Evolutionary conservation across 2,797 vertebrate species (phyloP).

Genomic region (Urophycis tenuis): DNA sequence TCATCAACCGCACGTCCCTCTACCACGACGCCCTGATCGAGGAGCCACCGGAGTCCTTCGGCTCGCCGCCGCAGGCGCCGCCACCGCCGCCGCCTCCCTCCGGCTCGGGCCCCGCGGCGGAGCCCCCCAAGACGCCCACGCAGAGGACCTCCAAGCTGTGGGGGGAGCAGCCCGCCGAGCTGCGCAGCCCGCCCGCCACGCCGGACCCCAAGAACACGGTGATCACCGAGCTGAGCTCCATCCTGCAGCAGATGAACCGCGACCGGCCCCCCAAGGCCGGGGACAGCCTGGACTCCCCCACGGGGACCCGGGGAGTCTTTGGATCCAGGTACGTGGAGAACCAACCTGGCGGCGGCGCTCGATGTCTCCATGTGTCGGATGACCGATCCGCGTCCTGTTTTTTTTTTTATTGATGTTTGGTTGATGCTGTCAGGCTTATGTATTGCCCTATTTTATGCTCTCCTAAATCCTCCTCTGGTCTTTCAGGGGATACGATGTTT

Average conservation of each 20-base stretch:
- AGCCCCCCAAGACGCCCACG: slow-evolving; percentile 74
- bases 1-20: slow-evolving; percentile 88
- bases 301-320: slow-evolving; percentile 77
- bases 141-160: slow-evolving; percentile 92
- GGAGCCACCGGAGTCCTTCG: slow-evolving; percentile 82
- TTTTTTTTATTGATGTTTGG: background rate
- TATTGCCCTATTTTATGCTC: background rate
- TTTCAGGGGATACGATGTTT: background rate
- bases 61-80: slow-evolving; percentile 75
- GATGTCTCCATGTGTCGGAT: background rate
- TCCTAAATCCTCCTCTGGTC: background rate
- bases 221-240: slow-evolving; percentile 95
- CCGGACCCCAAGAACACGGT: slow-evolving; percentile 91
- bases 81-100: slow-evolving; percentile 79
- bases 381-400: background rate
- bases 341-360: background rate
- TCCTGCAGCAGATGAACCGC: slow-evolving; percentile 94
- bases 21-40: slow-evolving; percentile 86
- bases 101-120: slow-evolving; percentile 64
- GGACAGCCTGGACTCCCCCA: slow-evolving; percentile 80
- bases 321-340: slow-evolving; percentile 84
- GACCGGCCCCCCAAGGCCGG: slow-evolving; percentile 82
- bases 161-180: slow-evolving; percentile 82
- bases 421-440: background rate
- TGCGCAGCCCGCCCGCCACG: slow-evolving; percentile 80